Conservation (phyloP, 2,888 invertebrate genomes). For the Drosophila parthenogenetica region DNA sequence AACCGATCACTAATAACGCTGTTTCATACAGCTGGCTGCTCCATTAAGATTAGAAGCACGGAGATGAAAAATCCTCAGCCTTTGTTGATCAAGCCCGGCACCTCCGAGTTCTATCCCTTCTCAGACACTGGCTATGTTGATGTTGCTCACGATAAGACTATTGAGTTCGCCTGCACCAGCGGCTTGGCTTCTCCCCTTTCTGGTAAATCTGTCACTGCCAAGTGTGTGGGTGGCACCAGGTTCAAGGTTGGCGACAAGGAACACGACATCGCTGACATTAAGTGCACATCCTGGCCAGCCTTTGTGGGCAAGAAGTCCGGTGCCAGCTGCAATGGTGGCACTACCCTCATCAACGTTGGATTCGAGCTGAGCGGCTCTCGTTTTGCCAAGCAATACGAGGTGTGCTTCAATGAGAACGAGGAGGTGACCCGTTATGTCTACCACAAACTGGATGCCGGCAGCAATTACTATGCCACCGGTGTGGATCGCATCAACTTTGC, state of each 20-base stretch:
- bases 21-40: slow-evolving; percentile 51
- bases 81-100: slow-evolving; percentile 85
- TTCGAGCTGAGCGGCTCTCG: slow-evolving; percentile 69
- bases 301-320: slow-evolving; percentile 76
- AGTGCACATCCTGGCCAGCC: slow-evolving; percentile 78
- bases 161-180: slow-evolving; percentile 76
- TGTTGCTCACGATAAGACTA: slow-evolving; percentile 57
- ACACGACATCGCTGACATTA: slow-evolving; percentile 71
- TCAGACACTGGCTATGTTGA: slow-evolving; percentile 62
- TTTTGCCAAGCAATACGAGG: slow-evolving; percentile 82
- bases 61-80: slow-evolving; percentile 86
- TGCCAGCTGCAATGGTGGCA: slow-evolving; percentile 73
- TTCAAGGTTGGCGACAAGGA: slow-evolving; percentile 63
- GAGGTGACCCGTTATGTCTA: slow-evolving; percentile 83
- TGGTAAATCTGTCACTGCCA: slow-evolving; percentile 63
- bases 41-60: slow-evolving; percentile 62
- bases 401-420: slow-evolving; percentile 83
- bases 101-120: slow-evolving; percentile 64
- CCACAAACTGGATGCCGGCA: slow-evolving; percentile 81
- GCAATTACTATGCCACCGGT: slow-evolving; percentile 83
- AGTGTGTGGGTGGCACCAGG: slow-evolving; percentile 66
- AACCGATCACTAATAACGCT: too few species aligned
- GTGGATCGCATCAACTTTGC: slow-evolving; percentile 81
- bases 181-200: slow-evolving; percentile 64
- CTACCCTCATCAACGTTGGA: slow-evolving; percentile 81